Evolutionary conservation across 2,888 invertebrate genomes (phyloP).

Genomic region (Nymphalis urticae): DNA sequence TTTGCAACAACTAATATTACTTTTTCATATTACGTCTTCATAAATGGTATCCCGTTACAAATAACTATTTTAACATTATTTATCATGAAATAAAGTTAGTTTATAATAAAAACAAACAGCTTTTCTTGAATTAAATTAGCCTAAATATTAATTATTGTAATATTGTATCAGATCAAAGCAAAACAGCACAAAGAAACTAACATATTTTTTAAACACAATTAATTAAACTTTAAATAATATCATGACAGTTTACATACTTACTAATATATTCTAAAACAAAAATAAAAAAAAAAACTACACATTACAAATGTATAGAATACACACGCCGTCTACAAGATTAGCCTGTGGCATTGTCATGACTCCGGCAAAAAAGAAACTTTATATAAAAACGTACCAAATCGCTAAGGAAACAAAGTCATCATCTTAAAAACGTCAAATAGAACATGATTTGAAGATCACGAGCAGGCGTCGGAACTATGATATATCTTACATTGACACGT

Average conservation of each 20-base stretch:
- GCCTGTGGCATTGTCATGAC: no score
- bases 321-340: background rate
- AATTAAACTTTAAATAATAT: background rate
- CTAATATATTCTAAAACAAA: no score
- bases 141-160: no score
- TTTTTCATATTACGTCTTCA: background rate
- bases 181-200: background rate
- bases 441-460: constrained; percentile 56
- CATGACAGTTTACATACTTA: background rate
- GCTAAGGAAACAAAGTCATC: constrained; percentile 31
- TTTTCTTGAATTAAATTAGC: no score
- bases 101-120: no score
- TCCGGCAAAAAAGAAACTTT: no score
- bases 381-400: background rate
- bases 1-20: background rate
- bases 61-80: background rate
- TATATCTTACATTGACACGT: constrained; percentile 65
- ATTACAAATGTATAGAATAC: background rate
- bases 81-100: no score
- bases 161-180: no score
- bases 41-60: background rate
- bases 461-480: constrained; percentile 64
- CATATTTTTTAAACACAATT: background rate
- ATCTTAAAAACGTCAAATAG: constrained; percentile 40
- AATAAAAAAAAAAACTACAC: no score